Evolutionary conservation across 2,113 vertebrate genomes (phyloP), one percentile per base, ranked within the genome.

Genomic region (Paramisgurnus dabryanus): DNA sequence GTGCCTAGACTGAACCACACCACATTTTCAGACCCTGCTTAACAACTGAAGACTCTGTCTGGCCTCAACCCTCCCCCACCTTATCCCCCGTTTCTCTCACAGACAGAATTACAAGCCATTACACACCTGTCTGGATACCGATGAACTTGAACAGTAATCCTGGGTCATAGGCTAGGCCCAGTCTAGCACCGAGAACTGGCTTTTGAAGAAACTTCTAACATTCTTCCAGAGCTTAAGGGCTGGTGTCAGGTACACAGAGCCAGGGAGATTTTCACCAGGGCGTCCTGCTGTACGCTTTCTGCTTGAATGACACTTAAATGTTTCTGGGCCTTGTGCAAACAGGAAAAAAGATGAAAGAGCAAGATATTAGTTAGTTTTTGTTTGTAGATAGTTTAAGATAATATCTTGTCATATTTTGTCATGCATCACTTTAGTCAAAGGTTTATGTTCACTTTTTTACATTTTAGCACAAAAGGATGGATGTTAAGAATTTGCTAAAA

Each of bases 61-160:
- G 73, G 76, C 57, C 27, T 61, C 45, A 9, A 6, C 41, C 79
- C 8, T 67, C 49, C 75, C 50, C 3, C 10, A n/a, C 15, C 34
- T 49, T 6, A 39, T 22, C 70, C 41, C 53, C 61, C 57, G 40
- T 60, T 75, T 70, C 65, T 61, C 50, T 43, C 69, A 39, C 66
- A 81, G 84, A 80, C 74, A 67, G 68, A 72, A 60, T 78, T 83
- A 79, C 82, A 66, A 76, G 82, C 76, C 81, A 81, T 81, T 81
- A 83, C 84, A 83, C 68, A 78, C 82, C 84, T 83, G 84, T 81
- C 81, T 83, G 82, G 79, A 83, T 67, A 76, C 75, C 34, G 53
- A 61, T 85, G 84, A 85, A 81, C 81, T 85, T 83, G 79, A 78
- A 85, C 84, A 80, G 58, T 81, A 72, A 80, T 83, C 79, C 76